Conservation (phyloP, 2,113 vertebrate species). For the Epinephelus cyanopodus region DNA sequence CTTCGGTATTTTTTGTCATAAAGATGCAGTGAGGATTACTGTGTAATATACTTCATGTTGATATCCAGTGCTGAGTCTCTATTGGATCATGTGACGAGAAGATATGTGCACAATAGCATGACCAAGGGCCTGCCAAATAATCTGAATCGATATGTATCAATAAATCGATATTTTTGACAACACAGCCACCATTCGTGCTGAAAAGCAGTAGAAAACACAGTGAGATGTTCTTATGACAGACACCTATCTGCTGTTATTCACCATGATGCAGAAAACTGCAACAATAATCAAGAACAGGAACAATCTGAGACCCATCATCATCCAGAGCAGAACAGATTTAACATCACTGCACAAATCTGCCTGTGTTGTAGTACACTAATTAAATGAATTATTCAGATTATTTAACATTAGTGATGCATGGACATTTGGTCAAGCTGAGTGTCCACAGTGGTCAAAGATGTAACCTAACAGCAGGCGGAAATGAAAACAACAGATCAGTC, state of each 20-base stretch:
- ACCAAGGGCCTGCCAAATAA: too few species aligned
- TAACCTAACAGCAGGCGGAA: background rate
- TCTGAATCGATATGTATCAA: too few species aligned
- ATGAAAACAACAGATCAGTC: background rate
- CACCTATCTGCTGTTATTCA: background rate
- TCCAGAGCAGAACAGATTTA: slow-evolving; percentile 36
- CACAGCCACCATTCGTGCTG: background rate
- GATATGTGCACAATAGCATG: too few species aligned
- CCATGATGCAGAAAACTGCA: slow-evolving; percentile 14
- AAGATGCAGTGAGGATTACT: too few species aligned
- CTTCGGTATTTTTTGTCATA: too few species aligned
- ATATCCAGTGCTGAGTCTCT: too few species aligned
- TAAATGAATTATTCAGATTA: slow-evolving; percentile 39
- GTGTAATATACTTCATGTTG: too few species aligned
- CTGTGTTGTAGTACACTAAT: slow-evolving; percentile 22
- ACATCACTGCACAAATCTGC: slow-evolving; percentile 31
- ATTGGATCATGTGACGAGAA: too few species aligned
- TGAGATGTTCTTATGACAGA: background rate
- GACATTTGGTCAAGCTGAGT: slow-evolving; percentile 22
- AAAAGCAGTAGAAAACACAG: background rate
- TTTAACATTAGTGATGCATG: slow-evolving; percentile 40
- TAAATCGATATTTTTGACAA: too few species aligned
- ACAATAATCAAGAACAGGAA: slow-evolving; percentile 2
- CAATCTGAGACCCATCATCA: background rate
- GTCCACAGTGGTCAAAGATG: slow-evolving; percentile 4